These are phyloP conservation scores for Formica exsecta DNA, from an alignment of 1,140 invertebrate genomes.

Conservation along the genomic window DNA sequence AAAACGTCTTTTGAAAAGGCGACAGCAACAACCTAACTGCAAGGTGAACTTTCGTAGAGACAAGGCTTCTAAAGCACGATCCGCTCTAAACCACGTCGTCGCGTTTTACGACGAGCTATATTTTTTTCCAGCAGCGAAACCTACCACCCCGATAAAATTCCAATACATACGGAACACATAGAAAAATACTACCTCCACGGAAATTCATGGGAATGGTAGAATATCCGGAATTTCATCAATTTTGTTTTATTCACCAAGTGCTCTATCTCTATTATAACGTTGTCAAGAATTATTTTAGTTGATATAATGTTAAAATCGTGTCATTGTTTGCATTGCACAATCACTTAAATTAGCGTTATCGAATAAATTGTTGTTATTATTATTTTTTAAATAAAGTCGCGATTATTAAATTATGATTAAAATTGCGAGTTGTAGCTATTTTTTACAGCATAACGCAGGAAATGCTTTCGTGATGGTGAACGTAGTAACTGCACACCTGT, in stretches of 20 bases:
- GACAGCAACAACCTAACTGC: slow-evolving; percentile 22
- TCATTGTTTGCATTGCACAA: background rate
- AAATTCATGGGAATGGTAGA: background rate
- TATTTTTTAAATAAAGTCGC: background rate
- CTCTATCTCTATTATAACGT: background rate
- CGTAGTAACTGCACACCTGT: background rate
- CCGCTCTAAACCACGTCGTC: background rate
- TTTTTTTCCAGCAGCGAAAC: background rate
- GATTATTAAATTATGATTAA: slow-evolving; percentile 32
- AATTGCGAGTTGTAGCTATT: slow-evolving; percentile 5
- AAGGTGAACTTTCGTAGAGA: slow-evolving; percentile 31
- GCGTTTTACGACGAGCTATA: slow-evolving; percentile 22
- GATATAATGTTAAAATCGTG: background rate
- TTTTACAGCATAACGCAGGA: background rate
- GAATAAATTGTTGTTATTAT: slow-evolving; percentile 8
- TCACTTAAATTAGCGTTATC: background rate
- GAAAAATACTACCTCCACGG: background rate
- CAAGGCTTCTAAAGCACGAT: background rate
- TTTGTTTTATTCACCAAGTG: background rate
- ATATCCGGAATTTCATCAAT: background rate
- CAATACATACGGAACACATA: background rate
- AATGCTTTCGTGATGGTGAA: background rate
- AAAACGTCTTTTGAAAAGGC: slow-evolving; percentile 26
- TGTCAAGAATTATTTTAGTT: background rate
- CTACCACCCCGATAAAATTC: background rate